phyloP scores from a whole-genome alignment of 2,113 vertebrate species.

The Struthidea cinerea region DNA sequence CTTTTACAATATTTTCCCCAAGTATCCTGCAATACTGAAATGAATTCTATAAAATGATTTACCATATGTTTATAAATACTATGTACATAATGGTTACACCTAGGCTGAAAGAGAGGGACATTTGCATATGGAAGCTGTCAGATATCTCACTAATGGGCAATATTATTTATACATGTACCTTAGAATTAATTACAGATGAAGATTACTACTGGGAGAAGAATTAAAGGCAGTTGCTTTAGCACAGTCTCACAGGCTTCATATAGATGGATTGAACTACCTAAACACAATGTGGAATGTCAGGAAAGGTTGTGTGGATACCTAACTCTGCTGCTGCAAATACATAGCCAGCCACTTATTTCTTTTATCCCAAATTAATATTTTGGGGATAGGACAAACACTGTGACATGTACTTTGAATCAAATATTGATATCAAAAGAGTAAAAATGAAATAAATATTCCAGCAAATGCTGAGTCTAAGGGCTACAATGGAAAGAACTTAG shows the following conservation, averaged over 20 bases:
- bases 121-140: background rate
- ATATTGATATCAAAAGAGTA: background rate
- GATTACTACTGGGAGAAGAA: background rate
- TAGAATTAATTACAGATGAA: background rate
- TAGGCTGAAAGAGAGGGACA: background rate
- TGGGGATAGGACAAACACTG: background rate
- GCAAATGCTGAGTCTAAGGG: background rate
- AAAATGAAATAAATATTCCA: background rate
- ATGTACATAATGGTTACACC: background rate
- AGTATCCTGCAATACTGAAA: background rate
- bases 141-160: background rate
- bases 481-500: background rate
- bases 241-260: background rate
- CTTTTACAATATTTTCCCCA: constrained; percentile 5
- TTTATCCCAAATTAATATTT: background rate
- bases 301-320: background rate
- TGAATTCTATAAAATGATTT: background rate
- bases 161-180: background rate
- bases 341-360: background rate
- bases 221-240: background rate
- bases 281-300: background rate
- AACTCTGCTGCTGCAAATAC: background rate
- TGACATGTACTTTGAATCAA: background rate
- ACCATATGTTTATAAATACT: constrained; percentile 20
- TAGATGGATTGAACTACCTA: background rate